Evolutionary conservation across 2,113 vertebrate genomes (phyloP).

Genomic region (Urocitellus parryii): DNA sequence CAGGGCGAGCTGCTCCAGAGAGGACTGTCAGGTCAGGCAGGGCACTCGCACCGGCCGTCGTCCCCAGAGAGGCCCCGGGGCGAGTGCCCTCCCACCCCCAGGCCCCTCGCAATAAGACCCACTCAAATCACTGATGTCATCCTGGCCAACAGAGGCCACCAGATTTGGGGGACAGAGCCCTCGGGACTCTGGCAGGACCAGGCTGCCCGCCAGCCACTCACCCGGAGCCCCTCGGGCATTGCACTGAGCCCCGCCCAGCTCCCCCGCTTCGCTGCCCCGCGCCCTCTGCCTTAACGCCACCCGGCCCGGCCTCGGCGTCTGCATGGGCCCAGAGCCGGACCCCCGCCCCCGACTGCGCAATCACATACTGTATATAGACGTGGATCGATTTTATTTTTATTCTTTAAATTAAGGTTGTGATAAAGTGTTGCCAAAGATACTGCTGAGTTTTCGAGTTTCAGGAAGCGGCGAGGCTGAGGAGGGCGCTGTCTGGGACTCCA

Average conservation of each 20-base stretch:
- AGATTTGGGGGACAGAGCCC: slow-evolving; percentile 42
- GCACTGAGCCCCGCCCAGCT: slow-evolving; percentile 81
- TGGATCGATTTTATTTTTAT: slow-evolving; percentile 82
- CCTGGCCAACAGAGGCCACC: slow-evolving; percentile 66
- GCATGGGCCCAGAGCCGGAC: slow-evolving; percentile 78
- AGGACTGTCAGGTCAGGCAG: background rate
- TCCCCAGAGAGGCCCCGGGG: slow-evolving; percentile 26
- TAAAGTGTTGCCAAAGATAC: slow-evolving; percentile 88
- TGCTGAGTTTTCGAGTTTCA: slow-evolving; percentile 80
- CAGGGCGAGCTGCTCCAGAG: slow-evolving; percentile 14
- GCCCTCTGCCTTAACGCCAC: slow-evolving; percentile 82
- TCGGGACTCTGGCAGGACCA: background rate
- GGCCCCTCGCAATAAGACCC: slow-evolving; percentile 76
- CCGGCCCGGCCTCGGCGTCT: slow-evolving; percentile 50
- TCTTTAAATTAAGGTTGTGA: slow-evolving; percentile 85
- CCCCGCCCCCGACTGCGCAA: slow-evolving; percentile 55
- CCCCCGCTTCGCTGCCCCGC: slow-evolving; percentile 60
- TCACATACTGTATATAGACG: slow-evolving; percentile 83
- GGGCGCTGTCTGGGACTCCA: slow-evolving; percentile 48
- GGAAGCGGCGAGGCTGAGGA: slow-evolving; percentile 64
- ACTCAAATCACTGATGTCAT: slow-evolving; percentile 66
- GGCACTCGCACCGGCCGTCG: background rate
- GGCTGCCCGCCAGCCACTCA: slow-evolving; percentile 72
- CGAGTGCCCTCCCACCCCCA: background rate
- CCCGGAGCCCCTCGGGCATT: slow-evolving; percentile 79